phyloP scores from a whole-genome alignment of 2,113 vertebrate genomes.

The Pyrgilauda ruficollis region DNA sequence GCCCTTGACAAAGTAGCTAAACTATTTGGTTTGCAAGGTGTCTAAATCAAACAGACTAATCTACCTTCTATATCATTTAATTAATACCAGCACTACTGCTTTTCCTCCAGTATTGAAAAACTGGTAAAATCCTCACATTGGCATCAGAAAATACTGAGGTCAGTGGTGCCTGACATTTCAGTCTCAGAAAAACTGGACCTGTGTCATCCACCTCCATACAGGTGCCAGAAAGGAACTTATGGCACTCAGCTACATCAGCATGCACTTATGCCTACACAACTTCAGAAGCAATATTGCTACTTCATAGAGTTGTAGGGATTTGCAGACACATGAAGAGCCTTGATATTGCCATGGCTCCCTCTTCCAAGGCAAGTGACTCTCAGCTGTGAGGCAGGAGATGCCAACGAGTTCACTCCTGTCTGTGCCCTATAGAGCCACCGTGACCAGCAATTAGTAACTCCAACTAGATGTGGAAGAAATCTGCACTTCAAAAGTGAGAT shows the following conservation, averaged over 20 bases:
- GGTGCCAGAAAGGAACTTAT: neutral
- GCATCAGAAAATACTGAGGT: neutral
- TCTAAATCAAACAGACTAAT: neutral
- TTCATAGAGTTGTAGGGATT: neutral
- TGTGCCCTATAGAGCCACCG: neutral
- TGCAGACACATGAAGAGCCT: neutral
- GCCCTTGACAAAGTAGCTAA: neutral
- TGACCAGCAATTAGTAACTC: neutral
- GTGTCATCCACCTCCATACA: rapidly evolving
- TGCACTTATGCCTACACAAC: neutral
- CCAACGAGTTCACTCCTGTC: neutral
- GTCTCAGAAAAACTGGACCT: neutral
- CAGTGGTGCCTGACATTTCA: too few species aligned
- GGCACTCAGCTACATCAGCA: neutral
- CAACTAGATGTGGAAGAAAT: neutral
- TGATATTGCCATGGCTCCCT: neutral
- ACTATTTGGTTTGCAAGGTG: neutral
- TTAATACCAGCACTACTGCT: neutral
- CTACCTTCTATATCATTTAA: neutral
- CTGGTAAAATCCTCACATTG: neutral
- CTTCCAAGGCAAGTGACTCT: neutral
- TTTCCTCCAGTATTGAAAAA: neutral
- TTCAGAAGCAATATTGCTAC: neutral
- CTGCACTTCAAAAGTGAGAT: neutral
- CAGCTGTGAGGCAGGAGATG: neutral